These are phyloP conservation scores for Sander vitreus DNA, from an alignment of 2,113 vertebrate genomes.

Conservation along the genomic window DNA sequence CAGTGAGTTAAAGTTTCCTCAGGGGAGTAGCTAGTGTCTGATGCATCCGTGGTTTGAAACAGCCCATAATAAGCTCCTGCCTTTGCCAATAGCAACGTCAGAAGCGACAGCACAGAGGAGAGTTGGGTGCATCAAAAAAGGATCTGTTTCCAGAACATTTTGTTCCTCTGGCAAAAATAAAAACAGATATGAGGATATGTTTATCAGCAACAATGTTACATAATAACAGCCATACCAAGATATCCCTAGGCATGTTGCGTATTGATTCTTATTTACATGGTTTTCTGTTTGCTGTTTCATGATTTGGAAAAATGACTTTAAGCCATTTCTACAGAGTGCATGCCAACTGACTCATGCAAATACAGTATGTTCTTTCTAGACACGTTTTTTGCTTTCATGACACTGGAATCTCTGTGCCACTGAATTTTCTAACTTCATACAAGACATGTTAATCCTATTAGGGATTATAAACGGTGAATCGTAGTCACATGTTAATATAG, in stretches of 20 bases:
- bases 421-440: slow-evolving; percentile 22
- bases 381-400: slow-evolving; percentile 43
- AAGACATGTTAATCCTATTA: slow-evolving; percentile 46
- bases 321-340: not conserved
- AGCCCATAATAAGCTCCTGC: slow-evolving; percentile 71
- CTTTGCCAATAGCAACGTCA: slow-evolving; percentile 68
- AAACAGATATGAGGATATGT: slow-evolving; percentile 59
- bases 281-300: slow-evolving; percentile 25
- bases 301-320: slow-evolving; percentile 7
- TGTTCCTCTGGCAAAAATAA: slow-evolving; percentile 71
- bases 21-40: slow-evolving; percentile 62
- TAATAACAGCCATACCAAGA: slow-evolving; percentile 31
- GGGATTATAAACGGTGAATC: slow-evolving; percentile 24
- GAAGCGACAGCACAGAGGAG: slow-evolving; percentile 57
- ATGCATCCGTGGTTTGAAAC: slow-evolving; percentile 66
- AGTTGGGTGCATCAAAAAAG: slow-evolving; percentile 53
- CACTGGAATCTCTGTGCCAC: slow-evolving; percentile 28
- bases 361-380: slow-evolving; percentile 11
- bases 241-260: slow-evolving; percentile 18
- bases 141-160: slow-evolving; percentile 73
- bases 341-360: slow-evolving; percentile 28
- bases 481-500: not conserved
- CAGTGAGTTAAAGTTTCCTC: slow-evolving; percentile 66
- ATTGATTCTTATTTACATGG: slow-evolving; percentile 15
- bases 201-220: slow-evolving; percentile 58